phyloP scores from a whole-genome alignment of 2,888 invertebrate species.

The Eilema caniola region DNA sequence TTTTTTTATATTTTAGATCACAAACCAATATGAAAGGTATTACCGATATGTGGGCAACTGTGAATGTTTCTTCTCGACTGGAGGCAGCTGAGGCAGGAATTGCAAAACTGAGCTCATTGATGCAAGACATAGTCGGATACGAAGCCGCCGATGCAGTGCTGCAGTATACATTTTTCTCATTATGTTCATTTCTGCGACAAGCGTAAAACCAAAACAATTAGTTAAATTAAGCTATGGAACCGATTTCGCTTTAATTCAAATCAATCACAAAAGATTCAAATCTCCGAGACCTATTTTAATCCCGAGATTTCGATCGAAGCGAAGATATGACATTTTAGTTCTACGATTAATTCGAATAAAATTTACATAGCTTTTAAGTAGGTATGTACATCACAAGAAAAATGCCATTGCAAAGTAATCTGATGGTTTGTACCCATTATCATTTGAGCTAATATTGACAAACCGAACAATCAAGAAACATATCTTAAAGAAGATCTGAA shows the following conservation, averaged over 20 bases:
- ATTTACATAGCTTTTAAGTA: too few species aligned
- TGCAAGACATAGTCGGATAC: constrained; percentile 85
- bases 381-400: too few species aligned
- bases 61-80: constrained; percentile 88
- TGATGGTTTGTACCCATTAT: too few species aligned
- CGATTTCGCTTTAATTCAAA: not conserved
- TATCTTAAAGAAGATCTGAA: too few species aligned
- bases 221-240: not conserved
- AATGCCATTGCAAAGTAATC: too few species aligned
- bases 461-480: too few species aligned
- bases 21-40: constrained; percentile 80
- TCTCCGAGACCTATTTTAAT: not conserved
- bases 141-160: constrained; percentile 51
- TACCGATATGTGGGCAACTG: constrained; percentile 89
- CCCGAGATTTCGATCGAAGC: not conserved
- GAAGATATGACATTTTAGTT: not conserved
- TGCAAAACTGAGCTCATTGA: constrained; percentile 87
- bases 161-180: not conserved
- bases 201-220: not conserved
- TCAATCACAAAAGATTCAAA: not conserved
- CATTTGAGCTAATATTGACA: too few species aligned
- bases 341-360: too few species aligned
- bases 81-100: constrained; percentile 89
- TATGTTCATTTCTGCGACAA: not conserved
- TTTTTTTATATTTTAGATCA: constrained; percentile 58